Evolutionary conservation across 2,113 vertebrate species (phyloP), one percentile per base, ranked within the genome.

Genomic region (Centropus bengalensis): DNA sequence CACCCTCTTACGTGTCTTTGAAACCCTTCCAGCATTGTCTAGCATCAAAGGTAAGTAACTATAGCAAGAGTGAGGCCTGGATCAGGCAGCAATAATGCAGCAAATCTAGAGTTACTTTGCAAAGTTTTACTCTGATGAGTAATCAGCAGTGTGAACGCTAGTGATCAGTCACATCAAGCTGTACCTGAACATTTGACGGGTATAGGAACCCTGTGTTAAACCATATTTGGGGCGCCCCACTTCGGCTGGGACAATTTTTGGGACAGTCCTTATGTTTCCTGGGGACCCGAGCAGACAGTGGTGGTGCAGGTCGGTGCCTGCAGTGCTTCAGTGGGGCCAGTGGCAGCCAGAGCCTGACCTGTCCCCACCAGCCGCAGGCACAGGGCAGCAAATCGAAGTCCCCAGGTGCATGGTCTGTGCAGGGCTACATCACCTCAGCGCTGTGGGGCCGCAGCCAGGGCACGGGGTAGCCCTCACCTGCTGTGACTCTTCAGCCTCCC

Each of bases 311-410:
- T 17, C 0, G 1, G 36, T 20, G 55, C 40, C 40, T 22, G 44
- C 6, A 7, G 8, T 19, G 54, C 58, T 47, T 17, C 2, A 1
- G 16, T 12, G 47, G 33, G 22, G n/a, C 14, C 13, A 4, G 62
- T 9, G 47, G 19, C n/a, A 42, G 3, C 24, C 52, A 18, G 26
- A 70, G 36, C 51, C 32, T 45, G 32, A 32, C 30, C 42, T 33
- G 38, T 36, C n/a, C 33, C 66, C 3, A 6, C 69, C 1, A 7
- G 33, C 26, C 42, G 14, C 2, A 5, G 56, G 9, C 8, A 4
- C 2, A 7, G 17, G 3, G 58, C 0, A 20, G 52, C 52, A 32
- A 30, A 69, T 47, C 30, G n/a, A 0, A 1, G 0, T 0, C 52
- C 20, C 21, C 24, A 5, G 30, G 0, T 33, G 28, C 28, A 2